Conservation (phyloP, 2,797 vertebrate species). For the Halcyon chelicuti region DNA sequence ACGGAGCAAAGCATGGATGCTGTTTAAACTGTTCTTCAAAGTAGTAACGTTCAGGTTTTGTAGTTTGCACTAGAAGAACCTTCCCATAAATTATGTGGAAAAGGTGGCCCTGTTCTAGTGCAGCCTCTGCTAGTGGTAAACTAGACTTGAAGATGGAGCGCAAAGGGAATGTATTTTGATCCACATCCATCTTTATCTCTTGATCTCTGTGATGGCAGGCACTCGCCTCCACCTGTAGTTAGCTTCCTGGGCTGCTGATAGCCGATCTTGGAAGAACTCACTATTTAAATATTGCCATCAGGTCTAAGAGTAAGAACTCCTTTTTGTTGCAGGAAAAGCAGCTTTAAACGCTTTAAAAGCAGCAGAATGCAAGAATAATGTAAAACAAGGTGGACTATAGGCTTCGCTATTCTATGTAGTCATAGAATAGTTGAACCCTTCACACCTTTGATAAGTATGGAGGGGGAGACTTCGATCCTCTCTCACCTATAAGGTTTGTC, state of each 20-base stretch:
- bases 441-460: not conserved
- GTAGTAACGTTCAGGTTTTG: not conserved
- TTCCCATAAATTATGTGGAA: not conserved
- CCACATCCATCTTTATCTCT: not conserved
- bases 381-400: accelerated
- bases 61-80: not conserved
- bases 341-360: not conserved
- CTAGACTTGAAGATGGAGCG: not conserved
- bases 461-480: not conserved
- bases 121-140: not conserved
- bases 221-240: not conserved
- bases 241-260: not conserved
- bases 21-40: not conserved
- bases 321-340: not conserved
- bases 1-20: not conserved
- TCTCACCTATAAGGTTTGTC: not conserved
- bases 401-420: not conserved
- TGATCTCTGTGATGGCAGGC: not conserved
- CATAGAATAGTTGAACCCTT: not conserved
- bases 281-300: not conserved
- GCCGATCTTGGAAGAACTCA: not conserved
- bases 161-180: not conserved
- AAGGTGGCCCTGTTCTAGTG: not conserved
- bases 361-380: not conserved
- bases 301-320: not conserved